Conservation (phyloP, 1,140 invertebrate genomes). For the Akabosia matsudoensis region DNA sequence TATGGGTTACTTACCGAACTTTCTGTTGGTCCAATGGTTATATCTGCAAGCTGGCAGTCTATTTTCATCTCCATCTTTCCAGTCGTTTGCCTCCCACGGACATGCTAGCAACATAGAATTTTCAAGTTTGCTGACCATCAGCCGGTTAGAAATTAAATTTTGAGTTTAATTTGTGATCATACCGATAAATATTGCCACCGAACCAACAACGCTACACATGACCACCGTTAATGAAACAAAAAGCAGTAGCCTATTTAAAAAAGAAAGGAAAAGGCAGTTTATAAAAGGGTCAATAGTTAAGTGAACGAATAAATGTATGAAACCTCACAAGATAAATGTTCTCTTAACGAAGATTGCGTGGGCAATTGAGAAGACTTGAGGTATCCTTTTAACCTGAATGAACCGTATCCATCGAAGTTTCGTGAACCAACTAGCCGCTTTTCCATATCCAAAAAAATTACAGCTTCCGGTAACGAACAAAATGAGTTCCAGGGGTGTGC, state of each 20-base stretch:
- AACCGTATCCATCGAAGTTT: constrained; percentile 3
- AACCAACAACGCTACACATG: neutral
- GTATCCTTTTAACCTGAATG: constrained; percentile 9
- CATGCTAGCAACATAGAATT: neutral
- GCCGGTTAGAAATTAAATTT: neutral
- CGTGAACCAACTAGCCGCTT: constrained; percentile 13
- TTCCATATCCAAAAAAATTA: constrained; percentile 14
- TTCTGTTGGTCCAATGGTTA: constrained; percentile 1
- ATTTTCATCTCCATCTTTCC: constrained; percentile 14
- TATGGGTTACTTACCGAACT: neutral
- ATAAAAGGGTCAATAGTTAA: neutral
- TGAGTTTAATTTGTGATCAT: too few relatives aligned
- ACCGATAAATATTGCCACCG: constrained; percentile 8
- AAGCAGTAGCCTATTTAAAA: too few relatives aligned
- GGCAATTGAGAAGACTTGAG: constrained; percentile 5
- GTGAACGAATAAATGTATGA: neutral
- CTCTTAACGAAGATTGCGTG: constrained; percentile 4
- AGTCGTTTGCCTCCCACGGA: constrained; percentile 10
- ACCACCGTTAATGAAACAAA: constrained; percentile 9
- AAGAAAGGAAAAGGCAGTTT: neutral
- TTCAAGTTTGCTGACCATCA: neutral
- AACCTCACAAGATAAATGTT: neutral
- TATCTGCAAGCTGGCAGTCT: neutral
- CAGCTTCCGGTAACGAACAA: neutral
- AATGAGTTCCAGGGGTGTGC: neutral